phyloP scores from a whole-genome alignment of 2,888 invertebrate species.

The Hartigia nigra region DNA sequence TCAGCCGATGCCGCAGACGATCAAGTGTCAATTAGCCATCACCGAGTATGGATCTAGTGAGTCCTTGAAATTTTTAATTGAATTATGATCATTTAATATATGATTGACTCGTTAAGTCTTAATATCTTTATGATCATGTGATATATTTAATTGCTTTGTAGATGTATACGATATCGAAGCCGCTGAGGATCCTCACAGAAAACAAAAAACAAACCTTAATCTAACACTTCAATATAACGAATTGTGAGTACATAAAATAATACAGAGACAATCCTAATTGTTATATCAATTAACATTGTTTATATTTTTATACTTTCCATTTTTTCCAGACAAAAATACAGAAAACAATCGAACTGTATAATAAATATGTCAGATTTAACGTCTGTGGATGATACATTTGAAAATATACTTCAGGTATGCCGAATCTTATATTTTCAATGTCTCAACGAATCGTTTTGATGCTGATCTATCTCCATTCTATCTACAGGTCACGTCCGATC shows the following conservation, averaged over 20 bases:
- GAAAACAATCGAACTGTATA: constrained; percentile 49
- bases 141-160: constrained; percentile 1
- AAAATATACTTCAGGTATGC: constrained; percentile 68
- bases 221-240: constrained; percentile 72
- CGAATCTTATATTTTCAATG: constrained; percentile 55
- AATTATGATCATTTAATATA: not conserved
- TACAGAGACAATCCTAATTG: not conserved
- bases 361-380: constrained; percentile 55
- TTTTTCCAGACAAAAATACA: not conserved
- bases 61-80: constrained; percentile 37
- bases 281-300: not conserved
- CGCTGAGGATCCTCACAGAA: constrained; percentile 53
- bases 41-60: constrained; percentile 72
- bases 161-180: constrained; percentile 64
- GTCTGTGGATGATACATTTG: constrained; percentile 68
- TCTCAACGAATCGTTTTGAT: constrained; percentile 45
- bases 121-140: not conserved
- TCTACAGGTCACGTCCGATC: constrained; percentile 82
- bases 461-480: not conserved
- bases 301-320: not conserved
- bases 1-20: constrained; percentile 52
- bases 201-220: constrained; percentile 72
- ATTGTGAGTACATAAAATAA: constrained; percentile 59
- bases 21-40: constrained; percentile 73
- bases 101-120: not conserved